phyloP scores from a whole-genome alignment of 2,797 vertebrate species.

The Sphenopsis melanotis region DNA sequence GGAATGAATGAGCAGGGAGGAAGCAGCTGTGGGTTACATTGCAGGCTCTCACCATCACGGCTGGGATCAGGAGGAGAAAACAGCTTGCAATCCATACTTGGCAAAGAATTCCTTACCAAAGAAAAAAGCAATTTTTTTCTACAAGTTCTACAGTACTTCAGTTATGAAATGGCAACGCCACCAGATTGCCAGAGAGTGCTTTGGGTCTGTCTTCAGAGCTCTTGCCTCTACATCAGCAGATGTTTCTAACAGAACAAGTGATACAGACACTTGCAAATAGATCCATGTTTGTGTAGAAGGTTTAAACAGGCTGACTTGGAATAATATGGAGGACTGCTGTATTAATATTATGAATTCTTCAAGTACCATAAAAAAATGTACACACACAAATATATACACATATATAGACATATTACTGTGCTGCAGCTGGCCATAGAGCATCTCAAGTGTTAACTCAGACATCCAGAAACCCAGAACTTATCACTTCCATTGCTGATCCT shows the following conservation, averaged over 20 bases:
- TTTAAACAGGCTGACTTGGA: neutral
- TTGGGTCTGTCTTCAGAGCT: neutral
- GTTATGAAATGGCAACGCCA: neutral
- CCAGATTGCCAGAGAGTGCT: neutral
- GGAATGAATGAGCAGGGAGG: neutral
- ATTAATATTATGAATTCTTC: neutral
- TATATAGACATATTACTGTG: rapidly evolving
- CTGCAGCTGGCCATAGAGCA: neutral
- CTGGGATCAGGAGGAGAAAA: neutral
- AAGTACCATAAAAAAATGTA: too few relatives aligned
- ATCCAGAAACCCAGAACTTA: neutral
- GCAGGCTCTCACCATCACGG: neutral
- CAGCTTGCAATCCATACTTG: neutral
- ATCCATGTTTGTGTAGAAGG: rapidly evolving
- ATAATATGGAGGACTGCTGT: neutral
- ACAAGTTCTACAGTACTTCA: neutral
- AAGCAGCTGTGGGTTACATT: neutral
- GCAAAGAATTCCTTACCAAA: neutral
- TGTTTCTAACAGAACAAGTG: rapidly evolving
- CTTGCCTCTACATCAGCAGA: neutral
- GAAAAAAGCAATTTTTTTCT: neutral
- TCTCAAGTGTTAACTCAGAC: neutral
- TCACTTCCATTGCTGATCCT: neutral
- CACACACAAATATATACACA: rapidly evolving
- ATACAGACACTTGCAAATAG: neutral